Conservation (phyloP, 2,113 vertebrate genomes). For the Tursiops truncatus region DNA sequence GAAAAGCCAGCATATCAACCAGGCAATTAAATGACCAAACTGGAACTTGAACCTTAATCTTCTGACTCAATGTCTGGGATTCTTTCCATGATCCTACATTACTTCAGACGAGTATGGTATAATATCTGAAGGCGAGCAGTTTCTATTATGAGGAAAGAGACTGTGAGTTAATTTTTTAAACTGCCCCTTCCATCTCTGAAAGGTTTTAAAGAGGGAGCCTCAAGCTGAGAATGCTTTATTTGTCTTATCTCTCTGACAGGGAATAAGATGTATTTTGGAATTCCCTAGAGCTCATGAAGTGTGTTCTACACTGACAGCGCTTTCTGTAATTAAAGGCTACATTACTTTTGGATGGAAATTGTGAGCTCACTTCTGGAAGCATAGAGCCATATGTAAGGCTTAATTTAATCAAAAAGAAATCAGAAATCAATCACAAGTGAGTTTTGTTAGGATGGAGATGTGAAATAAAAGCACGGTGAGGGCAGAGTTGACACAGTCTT, state of each 20-base stretch:
- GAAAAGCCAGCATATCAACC: background rate
- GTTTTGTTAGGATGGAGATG: slow-evolving; percentile 70
- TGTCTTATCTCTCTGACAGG: slow-evolving; percentile 68
- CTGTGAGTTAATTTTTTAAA: slow-evolving; percentile 59
- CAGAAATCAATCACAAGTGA: slow-evolving; percentile 64
- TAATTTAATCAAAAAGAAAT: slow-evolving; percentile 69
- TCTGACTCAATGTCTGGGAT: background rate
- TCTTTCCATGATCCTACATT: background rate
- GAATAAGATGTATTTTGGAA: slow-evolving; percentile 44
- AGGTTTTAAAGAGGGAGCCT: slow-evolving; percentile 51
- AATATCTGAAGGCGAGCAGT: background rate
- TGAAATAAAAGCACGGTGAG: slow-evolving; percentile 16
- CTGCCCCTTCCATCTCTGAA: slow-evolving; percentile 40
- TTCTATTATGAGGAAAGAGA: slow-evolving; percentile 21
- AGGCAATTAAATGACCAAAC: background rate
- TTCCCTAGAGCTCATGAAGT: slow-evolving; percentile 63
- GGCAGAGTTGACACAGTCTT: slow-evolving; percentile 39
- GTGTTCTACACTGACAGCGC: background rate
- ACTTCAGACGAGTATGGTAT: background rate
- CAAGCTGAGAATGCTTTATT: slow-evolving; percentile 65
- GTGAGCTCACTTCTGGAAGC: slow-evolving; percentile 47
- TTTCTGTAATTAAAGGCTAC: slow-evolving; percentile 76
- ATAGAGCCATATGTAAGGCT: background rate
- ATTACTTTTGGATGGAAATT: slow-evolving; percentile 35
- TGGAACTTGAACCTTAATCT: slow-evolving; percentile 15